phyloP scores from a whole-genome alignment of 2,113 vertebrate species.

The Todiramphus chloris region DNA sequence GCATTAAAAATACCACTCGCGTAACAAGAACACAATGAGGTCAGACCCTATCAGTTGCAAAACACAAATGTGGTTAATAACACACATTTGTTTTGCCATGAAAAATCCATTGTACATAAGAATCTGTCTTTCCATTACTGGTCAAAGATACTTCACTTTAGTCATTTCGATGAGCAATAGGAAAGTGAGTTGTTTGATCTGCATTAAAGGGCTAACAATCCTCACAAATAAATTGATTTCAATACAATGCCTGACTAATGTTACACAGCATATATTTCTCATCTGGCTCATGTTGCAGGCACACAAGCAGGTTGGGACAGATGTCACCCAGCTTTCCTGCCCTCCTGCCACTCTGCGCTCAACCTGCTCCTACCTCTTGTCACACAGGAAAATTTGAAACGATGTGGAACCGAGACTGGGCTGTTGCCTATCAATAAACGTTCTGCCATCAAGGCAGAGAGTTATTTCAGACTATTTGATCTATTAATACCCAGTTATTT shows the following conservation, averaged over 20 bases:
- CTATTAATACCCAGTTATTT: neutral
- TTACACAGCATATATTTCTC: fast-evolving
- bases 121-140: neutral
- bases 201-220: neutral
- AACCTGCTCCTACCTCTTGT: neutral
- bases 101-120: neutral
- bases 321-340: too few relatives aligned
- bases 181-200: neutral
- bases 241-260: neutral
- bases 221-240: neutral
- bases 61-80: neutral
- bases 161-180: neutral
- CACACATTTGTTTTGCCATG: neutral
- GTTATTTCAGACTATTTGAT: neutral
- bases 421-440: neutral
- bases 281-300: neutral
- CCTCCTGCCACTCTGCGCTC: neutral
- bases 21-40: slow-evolving; percentile 13
- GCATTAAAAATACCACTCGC: slow-evolving; percentile 40
- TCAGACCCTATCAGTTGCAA: neutral
- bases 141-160: neutral
- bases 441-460: neutral
- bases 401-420: neutral
- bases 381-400: neutral
- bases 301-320: neutral